Evolutionary conservation across 2,888 invertebrate genomes (phyloP), one percentile per base, ranked within the genome.

Genomic region (Carterocephalus palaemon): DNA sequence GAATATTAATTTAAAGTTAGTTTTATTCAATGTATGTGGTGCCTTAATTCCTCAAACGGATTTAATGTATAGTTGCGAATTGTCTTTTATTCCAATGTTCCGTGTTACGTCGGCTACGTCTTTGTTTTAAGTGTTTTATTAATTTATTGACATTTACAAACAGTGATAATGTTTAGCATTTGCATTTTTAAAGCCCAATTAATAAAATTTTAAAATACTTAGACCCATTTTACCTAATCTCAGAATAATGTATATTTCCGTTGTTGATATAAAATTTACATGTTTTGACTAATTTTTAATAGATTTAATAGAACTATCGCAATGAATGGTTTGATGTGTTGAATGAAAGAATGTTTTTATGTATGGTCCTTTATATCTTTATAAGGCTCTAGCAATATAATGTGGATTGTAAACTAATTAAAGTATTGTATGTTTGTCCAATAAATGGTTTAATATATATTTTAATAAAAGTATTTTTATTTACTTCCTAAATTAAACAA

Each of bases 391-490:
- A 74, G 70, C 70, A 65, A 69, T 74, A 78, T n/a, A n/a, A n/a
- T 70, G 74, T 82, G 74, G 72, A 82, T 75, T 85, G 83, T 85
- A 83, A 84, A 85, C 84, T 84, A 85, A 83, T 83, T 77, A 77
- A 82, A 78, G 80, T 82, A 85, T 81, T 84, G 84, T 83, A 85
- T 77, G 85, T 85, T 85, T 85, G 86, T 82, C 83, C 79, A 81
- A 84, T 81, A 79, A 85, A 85, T 85, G 85, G 81, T 85, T 85
- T 85, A 85, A 86, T 86, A 85, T 85, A 85, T 86, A 86, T 85
- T 85, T 84, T 83, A 85, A 85, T 85, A 81, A 80, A 82, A 82
- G 70, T 55, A 75, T 38, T 73, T 70, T 77, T 47, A 59, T 68
- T 75, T n/a, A 28, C 2, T n/a, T n/a, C 28, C 13, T 37, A n/a